Evolutionary conservation across 2,797 vertebrate genomes (phyloP).

Genomic region (Takifugu rubripes): DNA sequence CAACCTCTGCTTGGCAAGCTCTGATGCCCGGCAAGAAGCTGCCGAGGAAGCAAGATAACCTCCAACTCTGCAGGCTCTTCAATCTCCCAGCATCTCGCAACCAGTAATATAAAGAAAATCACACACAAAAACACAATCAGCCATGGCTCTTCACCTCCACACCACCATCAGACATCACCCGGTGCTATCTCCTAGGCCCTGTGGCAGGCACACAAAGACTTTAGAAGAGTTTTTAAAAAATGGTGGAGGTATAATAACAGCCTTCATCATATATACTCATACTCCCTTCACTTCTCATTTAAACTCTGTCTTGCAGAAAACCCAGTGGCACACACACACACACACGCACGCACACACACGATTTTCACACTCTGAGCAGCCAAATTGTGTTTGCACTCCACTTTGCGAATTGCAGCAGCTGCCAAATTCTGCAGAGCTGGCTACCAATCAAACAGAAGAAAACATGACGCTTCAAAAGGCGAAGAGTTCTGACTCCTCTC

Average conservation of each 20-base stretch:
- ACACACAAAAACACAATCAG: conserved; percentile 26
- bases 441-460: conserved; percentile 44
- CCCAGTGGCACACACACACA: conserved; percentile 34
- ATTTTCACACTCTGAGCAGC: conserved; percentile 45
- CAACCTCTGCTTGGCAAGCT: conserved; percentile 63
- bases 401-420: conserved; percentile 47
- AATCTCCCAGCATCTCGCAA: conserved; percentile 24
- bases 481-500: conserved; percentile 44
- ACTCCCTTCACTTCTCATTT: conserved; percentile 58
- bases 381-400: conserved; percentile 51
- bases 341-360: conserved; percentile 31
- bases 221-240: conserved; percentile 39
- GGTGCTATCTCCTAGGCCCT: conserved; percentile 16
- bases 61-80: conserved; percentile 6
- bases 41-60: conserved; percentile 67
- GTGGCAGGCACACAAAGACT: conserved; percentile 30
- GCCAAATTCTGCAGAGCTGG: conserved; percentile 56
- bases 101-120: conserved; percentile 18
- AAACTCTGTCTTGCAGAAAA: conserved; percentile 49
- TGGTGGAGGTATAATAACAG: conserved; percentile 47
- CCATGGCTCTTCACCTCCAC: conserved; percentile 34
- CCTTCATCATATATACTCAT: conserved; percentile 42
- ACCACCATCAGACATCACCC: conserved; percentile 11
- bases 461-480: conserved; percentile 40
- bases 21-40: conserved; percentile 56